Evolutionary conservation across 2,888 invertebrate species (phyloP), one percentile per base, ranked within the genome.

Genomic region (Acholoe squamosa): DNA sequence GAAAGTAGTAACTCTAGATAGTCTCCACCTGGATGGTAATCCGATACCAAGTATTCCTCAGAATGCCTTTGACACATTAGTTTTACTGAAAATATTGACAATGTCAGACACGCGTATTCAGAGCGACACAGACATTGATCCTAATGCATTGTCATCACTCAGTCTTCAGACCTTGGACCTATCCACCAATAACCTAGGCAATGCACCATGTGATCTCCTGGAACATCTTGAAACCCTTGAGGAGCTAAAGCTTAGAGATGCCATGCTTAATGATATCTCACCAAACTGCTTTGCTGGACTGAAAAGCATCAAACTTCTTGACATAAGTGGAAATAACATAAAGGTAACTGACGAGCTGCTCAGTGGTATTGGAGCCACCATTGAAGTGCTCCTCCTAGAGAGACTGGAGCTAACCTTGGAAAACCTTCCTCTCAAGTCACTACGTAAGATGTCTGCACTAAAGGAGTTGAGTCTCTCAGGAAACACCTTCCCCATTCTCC

Each of bases 11-110:
- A 10, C 25, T 22, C 28, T 88, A 31, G 31, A 3, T 1, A 54
- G n/a, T 54, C 54, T 88, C 22, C 88, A 88, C 7, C 56, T 88
- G 52, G 88, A 88, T 56, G 22, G 33, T 0, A 88, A 88, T 88
- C 52, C 56, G 5, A 88, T 88, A 22, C 3, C 56, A 19, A 25
- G 56, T 1, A 28, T 88, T 19, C 31, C n/a, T 16, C 19, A 0
- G 3, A 19, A 31, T 12, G 31, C 88, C 16, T 54, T 88, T 22
- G 22, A 88, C 10, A 12, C 25, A 1, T 19, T 88, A 12, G 22
- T 0, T 0, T 16, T 52, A 12, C 56, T 88, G 31, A 28, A 88
- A 7, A 88, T 56, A 3, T 33, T 88, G 31, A 88, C 88, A 0
- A 0, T 88, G 56, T 52, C 43, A 22, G 88, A 56, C 22, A 25